Conservation (phyloP, 1,140 invertebrate genomes). For the Sycophila sp. region DNA sequence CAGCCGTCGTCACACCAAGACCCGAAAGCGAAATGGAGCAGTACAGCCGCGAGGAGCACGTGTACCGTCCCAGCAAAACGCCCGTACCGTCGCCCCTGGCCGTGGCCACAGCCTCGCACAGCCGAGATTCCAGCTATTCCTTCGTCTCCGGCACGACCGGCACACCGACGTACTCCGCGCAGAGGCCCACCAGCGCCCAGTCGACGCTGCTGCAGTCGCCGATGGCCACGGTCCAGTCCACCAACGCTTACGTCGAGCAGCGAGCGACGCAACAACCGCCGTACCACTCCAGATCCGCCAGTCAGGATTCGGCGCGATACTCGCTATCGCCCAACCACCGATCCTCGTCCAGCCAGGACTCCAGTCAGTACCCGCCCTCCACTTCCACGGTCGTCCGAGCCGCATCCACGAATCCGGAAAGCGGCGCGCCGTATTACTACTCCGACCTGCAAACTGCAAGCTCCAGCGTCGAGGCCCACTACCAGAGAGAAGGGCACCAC, state of each 20-base stretch:
- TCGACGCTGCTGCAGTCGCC: constrained; percentile 43
- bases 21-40: background rate
- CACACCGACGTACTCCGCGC: constrained; percentile 40
- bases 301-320: constrained; percentile 52
- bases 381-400: constrained; percentile 15
- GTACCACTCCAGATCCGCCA: constrained; percentile 50
- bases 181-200: constrained; percentile 43
- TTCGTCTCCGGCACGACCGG: constrained; percentile 38
- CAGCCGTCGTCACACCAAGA: constrained; percentile 25
- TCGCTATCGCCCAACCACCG: constrained; percentile 47
- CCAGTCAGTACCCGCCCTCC: constrained; percentile 41
- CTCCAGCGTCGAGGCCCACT: constrained; percentile 34
- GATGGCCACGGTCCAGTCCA: background rate
- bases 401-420: constrained; percentile 28
- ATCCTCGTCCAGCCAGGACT: constrained; percentile 56
- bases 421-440: constrained; percentile 84
- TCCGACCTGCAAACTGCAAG: constrained; percentile 73
- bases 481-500: constrained; percentile 4
- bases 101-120: constrained; percentile 42
- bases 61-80: constrained; percentile 4
- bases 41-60: constrained; percentile 7
- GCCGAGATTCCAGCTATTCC: constrained; percentile 54
- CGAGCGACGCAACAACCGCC: constrained; percentile 2
- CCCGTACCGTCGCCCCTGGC: constrained; percentile 22
- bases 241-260: constrained; percentile 14